Evolutionary conservation across 2,113 vertebrate species (phyloP).

Genomic region (Aptenodytes forsteri): DNA sequence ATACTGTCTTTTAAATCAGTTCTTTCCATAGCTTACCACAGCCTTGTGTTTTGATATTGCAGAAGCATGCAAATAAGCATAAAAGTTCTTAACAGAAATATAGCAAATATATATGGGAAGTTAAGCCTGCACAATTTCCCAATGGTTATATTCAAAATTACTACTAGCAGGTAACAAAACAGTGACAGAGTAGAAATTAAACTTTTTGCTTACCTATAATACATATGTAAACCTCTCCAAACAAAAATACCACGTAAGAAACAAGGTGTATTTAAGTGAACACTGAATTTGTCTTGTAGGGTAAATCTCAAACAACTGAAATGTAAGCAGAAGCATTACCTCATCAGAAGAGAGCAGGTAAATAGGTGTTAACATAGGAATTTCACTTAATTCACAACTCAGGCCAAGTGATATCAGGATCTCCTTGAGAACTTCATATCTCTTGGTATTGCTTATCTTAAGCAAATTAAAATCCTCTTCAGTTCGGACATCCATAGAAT

Average conservation of each 20-base stretch:
- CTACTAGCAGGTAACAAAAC: not conserved
- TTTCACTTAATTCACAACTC: conserved; percentile 74
- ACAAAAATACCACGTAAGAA: not conserved
- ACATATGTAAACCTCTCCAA: fast-evolving
- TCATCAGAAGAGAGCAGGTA: conserved; percentile 76
- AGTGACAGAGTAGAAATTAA: not conserved
- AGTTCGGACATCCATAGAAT: conserved; percentile 41
- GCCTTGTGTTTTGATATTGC: not conserved
- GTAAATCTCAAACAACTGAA: not conserved
- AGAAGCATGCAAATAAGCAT: not conserved
- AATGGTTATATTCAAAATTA: not conserved
- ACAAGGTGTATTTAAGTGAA: not conserved
- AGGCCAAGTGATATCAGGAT: conserved; percentile 84
- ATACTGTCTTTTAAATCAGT: not conserved
- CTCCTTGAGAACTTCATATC: conserved; percentile 82
- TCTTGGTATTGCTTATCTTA: conserved; percentile 80
- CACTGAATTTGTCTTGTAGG: not conserved
- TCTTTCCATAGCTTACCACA: not conserved
- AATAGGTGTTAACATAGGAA: conserved; percentile 76
- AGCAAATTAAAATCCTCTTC: conserved; percentile 79
- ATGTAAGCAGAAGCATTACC: conserved; percentile 71
- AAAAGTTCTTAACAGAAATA: not conserved
- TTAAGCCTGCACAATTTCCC: not conserved
- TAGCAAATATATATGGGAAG: not conserved
- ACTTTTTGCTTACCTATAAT: not conserved